Evolutionary conservation across 92 coral and sea anemone genomes (phyloP).

Genomic region (Phenganax subtilis): DNA sequence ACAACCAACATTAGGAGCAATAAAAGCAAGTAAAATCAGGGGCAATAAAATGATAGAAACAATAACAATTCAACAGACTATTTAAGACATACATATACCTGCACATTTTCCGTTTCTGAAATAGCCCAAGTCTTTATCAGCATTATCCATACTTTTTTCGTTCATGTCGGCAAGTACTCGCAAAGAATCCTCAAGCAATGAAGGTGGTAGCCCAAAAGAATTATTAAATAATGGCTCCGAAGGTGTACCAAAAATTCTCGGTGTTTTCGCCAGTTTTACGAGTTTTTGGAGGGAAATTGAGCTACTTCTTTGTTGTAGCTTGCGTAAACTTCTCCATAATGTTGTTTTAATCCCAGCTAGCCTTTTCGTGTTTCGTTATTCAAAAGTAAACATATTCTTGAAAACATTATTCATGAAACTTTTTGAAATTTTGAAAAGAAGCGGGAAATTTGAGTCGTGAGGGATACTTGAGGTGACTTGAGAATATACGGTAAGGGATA

Average conservation of each 20-base stretch:
- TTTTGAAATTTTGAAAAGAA: not conserved
- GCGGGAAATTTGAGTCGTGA: conserved; percentile 2
- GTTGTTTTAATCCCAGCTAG: not conserved
- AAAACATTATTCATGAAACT: not conserved
- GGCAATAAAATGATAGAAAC: not conserved
- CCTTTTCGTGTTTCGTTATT: not conserved
- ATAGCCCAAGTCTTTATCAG: conserved; percentile 68
- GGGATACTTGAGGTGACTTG: not conserved
- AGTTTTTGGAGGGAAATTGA: not conserved
- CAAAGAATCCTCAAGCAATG: conserved; percentile 84
- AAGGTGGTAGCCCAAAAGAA: conserved; percentile 74
- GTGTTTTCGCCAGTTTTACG: conserved; percentile 53
- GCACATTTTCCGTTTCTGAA: conserved; percentile 86
- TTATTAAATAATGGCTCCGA: conserved; percentile 97
- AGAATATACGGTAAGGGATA: not conserved
- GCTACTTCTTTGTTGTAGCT: not conserved
- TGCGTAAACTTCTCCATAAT: not conserved
- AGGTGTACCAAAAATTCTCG: conserved; percentile 92
- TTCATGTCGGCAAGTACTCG: conserved; percentile 89
- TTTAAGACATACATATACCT: conserved; percentile 44
- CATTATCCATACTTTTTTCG: conserved; percentile 84
- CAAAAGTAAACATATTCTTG: not conserved
- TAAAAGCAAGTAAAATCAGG: not conserved
- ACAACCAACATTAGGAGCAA: not conserved
- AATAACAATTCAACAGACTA: not conserved